Evolutionary conservation across 2,888 invertebrate species (phyloP).

Genomic region (Agrotis clavis): DNA sequence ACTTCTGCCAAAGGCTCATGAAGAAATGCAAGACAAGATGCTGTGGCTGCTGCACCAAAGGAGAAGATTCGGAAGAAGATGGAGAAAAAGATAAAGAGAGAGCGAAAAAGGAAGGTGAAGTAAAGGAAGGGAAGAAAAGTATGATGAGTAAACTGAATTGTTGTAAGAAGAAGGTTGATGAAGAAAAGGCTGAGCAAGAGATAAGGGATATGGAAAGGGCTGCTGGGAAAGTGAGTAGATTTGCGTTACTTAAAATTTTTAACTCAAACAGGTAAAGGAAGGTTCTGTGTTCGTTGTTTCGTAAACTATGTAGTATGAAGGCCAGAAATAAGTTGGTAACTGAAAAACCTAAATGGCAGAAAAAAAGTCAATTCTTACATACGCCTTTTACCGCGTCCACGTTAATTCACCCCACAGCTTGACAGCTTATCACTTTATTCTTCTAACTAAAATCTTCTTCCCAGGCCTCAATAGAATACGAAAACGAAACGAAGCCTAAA

Average conservation of each 20-base stretch:
- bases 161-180: slow-evolving; percentile 83
- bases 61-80: slow-evolving; percentile 72
- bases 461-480: slow-evolving; percentile 85
- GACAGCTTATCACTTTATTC: too few species aligned
- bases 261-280: too few species aligned
- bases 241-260: too few species aligned
- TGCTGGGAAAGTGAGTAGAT: slow-evolving; percentile 83
- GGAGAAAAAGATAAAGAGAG: slow-evolving; percentile 60
- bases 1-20: slow-evolving; percentile 83
- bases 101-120: slow-evolving; percentile 56
- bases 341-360: too few species aligned
- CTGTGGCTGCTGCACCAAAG: slow-evolving; percentile 87
- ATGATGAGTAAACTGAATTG: slow-evolving; percentile 82
- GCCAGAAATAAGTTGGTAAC: too few species aligned
- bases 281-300: too few species aligned
- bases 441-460: not conserved
- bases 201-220: slow-evolving; percentile 81
- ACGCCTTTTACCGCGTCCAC: too few species aligned
- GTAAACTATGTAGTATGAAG: too few species aligned
- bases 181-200: slow-evolving; percentile 71
- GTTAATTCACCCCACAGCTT: too few species aligned
- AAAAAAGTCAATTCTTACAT: not conserved
- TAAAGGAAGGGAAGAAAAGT: slow-evolving; percentile 69
- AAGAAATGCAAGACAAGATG: slow-evolving; percentile 86
- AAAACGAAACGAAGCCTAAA: slow-evolving; percentile 85